Percentiles rank a stretch among this genome's conserved stretches.
These are phyloP conservation scores for Bursaphelenchus okinawaensis DNA, from an alignment of 2,888 invertebrate genomes.

Conservation along the genomic window DNA sequence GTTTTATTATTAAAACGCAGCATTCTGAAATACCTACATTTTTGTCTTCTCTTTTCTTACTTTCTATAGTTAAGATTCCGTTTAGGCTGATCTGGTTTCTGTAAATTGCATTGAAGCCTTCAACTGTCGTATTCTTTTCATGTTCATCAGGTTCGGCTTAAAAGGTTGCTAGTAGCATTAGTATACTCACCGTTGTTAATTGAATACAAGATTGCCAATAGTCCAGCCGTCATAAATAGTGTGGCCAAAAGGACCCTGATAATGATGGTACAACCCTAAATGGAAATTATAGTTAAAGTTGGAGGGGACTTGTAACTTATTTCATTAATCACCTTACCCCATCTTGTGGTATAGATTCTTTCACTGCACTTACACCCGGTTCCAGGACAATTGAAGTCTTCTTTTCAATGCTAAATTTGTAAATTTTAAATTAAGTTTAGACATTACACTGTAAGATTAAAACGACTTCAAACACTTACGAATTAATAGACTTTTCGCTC, in stretches of 20 bases:
- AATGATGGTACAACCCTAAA: background rate
- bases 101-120: slow-evolving; percentile 5
- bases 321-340: too few species aligned
- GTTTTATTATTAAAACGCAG: background rate
- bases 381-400: background rate
- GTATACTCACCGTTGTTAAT: slow-evolving; percentile 6
- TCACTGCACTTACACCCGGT: slow-evolving; percentile 12
- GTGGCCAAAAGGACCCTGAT: slow-evolving; percentile 4
- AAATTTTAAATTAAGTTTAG: background rate
- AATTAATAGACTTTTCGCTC: slow-evolving; percentile 4
- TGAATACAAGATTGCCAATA: slow-evolving; percentile 12
- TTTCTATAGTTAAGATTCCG: slow-evolving; percentile 2
- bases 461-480: background rate
- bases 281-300: background rate
- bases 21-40: too few species aligned
- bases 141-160: background rate
- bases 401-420: background rate
- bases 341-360: background rate
- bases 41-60: background rate
- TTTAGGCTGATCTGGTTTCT: background rate
- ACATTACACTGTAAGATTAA: too few species aligned
- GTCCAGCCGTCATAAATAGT: slow-evolving; percentile 12
- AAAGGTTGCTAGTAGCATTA: background rate
- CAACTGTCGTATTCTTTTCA: background rate
- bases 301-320: too few species aligned